Evolutionary conservation across 2,113 vertebrate genomes (phyloP), one percentile per base, ranked within the genome.

Genomic region (Atlantisia rogersi): DNA sequence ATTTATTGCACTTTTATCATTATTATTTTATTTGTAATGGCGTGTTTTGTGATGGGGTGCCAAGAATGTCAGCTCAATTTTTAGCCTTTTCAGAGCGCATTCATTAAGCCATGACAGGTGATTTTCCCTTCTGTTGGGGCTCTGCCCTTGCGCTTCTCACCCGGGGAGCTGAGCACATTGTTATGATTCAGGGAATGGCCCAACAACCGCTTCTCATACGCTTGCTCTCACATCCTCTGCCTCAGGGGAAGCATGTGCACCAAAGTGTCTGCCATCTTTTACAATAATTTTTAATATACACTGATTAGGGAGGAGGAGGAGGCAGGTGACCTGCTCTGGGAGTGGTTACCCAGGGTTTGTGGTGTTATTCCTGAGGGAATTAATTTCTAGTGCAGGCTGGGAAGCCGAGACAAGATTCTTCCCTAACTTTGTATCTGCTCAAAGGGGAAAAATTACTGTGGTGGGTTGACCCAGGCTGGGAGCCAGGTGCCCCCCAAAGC

Each of bases 191-290:
- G 32, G 55, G 70, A n/a, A 69, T 40, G 55, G 55, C 58, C 82
- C 44, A 6, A 39, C 28, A 71, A 16, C 21, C 0, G 0, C 56
- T 84, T 68, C 77, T 88, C 35, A 7, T 7, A 32, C 0, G 0
- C 59, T 79, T 64, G 64, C 65, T 65, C 32, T 69, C 74, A 11
- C 4, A 1, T 64, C 48, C 20, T 73, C 39, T 65, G 62, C 78
- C 62, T 76, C 74, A 39, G 32, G 1, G 7, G 77, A 4, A 76
- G 13, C 35, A 17, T 0, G 0, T 46, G 68, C 44, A 77, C 14
- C 32, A 22, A 39, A 50, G 26, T 46, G 18, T 35, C 42, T 73
- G 50, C 71, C 82, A 64, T 20, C 56, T 64, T 81, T 63, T 50
- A 52, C 46, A 77, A 70, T 46, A 74, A 44, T 14, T 91, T 92